phyloP scores from a whole-genome alignment of 2,113 vertebrate genomes.

The Salvelinus alpinus region DNA sequence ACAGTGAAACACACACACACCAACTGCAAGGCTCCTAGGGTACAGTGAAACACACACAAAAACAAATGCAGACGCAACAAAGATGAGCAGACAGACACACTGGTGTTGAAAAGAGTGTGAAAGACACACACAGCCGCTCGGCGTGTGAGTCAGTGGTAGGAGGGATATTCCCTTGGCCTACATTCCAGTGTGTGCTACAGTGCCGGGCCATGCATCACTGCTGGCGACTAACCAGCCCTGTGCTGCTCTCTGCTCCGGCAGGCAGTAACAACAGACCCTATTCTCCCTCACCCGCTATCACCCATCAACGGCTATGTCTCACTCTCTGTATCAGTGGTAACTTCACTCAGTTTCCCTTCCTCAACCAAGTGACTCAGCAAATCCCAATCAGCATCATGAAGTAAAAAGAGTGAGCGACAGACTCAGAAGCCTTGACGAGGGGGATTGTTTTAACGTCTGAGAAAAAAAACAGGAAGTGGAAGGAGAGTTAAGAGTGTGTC shows the following conservation, averaged over 20 bases:
- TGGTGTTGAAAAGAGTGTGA: not conserved
- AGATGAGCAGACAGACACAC: constrained; percentile 9
- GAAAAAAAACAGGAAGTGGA: no score
- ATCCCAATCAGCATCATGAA: not conserved
- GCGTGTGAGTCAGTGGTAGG: constrained; percentile 61
- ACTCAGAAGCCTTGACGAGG: no score
- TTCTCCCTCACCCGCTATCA: no score
- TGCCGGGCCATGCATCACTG: constrained; percentile 65
- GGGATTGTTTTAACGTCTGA: no score
- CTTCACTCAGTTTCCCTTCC: no score
- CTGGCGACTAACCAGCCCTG: constrained; percentile 60
- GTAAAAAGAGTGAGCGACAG: not conserved
- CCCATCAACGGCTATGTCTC: no score
- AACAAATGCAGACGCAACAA: constrained; percentile 11
- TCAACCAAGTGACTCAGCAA: constrained; percentile 4
- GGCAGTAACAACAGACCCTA: constrained; percentile 8
- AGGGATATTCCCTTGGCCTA: constrained; percentile 74
- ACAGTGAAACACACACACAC: not conserved
- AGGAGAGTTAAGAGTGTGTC: no score
- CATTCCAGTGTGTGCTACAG: constrained; percentile 53
- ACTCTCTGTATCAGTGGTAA: no score
- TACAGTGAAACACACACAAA: not conserved
- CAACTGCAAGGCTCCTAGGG: no score
- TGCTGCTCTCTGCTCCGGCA: constrained; percentile 47
- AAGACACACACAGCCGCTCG: constrained; percentile 8